Base-by-base conservation (phyloP, 1,140 invertebrate genomes). In the Plectus sambesii region DNA sequence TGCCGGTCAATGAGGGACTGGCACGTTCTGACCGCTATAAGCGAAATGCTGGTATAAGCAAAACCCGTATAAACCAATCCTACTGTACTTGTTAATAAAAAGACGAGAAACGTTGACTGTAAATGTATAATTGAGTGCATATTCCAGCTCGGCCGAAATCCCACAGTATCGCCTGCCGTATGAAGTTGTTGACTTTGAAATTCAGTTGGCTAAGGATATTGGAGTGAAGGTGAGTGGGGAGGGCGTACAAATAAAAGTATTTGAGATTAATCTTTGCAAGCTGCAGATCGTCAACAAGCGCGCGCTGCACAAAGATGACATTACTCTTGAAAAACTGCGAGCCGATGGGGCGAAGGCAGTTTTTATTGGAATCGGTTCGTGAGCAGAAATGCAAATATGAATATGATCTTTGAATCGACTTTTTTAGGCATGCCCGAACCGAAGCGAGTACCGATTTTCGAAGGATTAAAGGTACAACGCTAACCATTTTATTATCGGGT, bases 131-230 rank as follows among this genome's bases (percentile, higher is more conserved):
- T n/a, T n/a, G n/a, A n/a, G n/a, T n/a, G n/a, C n/a, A n/a, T n/a
- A n/a, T 60, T 76, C 58, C 63, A 90, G 87, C 68, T 81, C 87
- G 0, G 80, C 87, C 0, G 92, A 98, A 72, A 98, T 98, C 58
- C 92, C 92, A 0, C 89, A 97, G 68, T 98, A 87, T 69, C 82
- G 92, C 15, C 72, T 98, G 22, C 92, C 93, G 0, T 87, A 81
- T 56, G 80, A 85, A 56, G 87, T 85, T 3, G 86, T 98, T 0
- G 80, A 86, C 59, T 98, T 88, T 73, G 93, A 98, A 75, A 79
- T 96, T 12, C 74, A 87, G 33, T 74, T 93, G 4, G 83, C 93
- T 51, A 82, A 81, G 70, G 85, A 97, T 74, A 71, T 98, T 20
- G 89, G 88, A 8, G 88, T 97, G 0, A 83, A 86, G 68, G 82